Base-by-base conservation (phyloP, 2,888 invertebrate species). In the Drosophila hamatofila region DNA sequence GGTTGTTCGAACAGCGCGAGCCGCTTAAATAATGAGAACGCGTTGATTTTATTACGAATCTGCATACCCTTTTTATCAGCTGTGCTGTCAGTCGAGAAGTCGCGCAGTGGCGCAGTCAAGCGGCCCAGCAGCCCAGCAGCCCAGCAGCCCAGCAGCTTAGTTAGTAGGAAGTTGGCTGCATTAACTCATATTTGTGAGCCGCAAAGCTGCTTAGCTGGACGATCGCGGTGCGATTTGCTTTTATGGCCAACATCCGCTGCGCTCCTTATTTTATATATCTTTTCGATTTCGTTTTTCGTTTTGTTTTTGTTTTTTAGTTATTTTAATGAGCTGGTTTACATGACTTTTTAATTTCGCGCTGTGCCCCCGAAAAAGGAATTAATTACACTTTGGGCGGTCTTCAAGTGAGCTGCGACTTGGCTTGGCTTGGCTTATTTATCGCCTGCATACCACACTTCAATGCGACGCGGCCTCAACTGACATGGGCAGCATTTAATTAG, bases 321-420 rank as follows among this genome's bases (percentile, higher is more conserved):
- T 92, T 92, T 92, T 92, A 92, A 92, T 92, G 92, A 92, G 92
- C 91, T 92, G 91, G 92, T 92, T 92, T 91, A 92, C 92, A 92
- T 91, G 92, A 92, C 91, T 92, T 92, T 92, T 92, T 92, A 92
- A 92, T 92, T 92, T 92, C 91, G 89, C 88, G 88, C 83, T 78
- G 88, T 87, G 90, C 85, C 74, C 74, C 74, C 85, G 83, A 89
- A 91, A 91, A 91, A 90, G 90, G 92, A 92, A 92, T 92, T 92
- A 92, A 92, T 92, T 92, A 92, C 91, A 86, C 89, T 81, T 88
- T 92, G 92, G 92, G 92, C 91, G 92, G 92, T 92, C 92, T 71
- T 69, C 27, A 58, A 60, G 64, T 30, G 25, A 64, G 55, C 35
- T 35, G 56, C 68, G 44, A 42, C 61, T 57, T 39, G 62, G 70